phyloP scores from a whole-genome alignment of 2,888 invertebrate species.

The Campaea margaritaria region DNA sequence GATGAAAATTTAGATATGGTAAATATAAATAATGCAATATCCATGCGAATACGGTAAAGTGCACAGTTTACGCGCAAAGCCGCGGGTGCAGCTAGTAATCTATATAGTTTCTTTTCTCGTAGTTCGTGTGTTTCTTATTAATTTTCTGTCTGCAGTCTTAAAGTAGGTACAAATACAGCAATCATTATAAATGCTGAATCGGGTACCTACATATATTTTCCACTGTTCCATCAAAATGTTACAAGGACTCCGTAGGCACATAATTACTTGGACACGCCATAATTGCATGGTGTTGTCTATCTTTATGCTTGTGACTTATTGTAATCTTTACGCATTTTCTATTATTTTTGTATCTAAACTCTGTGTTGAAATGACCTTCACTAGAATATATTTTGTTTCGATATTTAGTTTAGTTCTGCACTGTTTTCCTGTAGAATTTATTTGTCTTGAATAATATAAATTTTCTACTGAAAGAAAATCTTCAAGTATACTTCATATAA shows the following conservation, averaged over 20 bases:
- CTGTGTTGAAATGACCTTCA: too few relatives aligned
- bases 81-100: not conserved
- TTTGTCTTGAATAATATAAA: too few relatives aligned
- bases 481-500: too few relatives aligned
- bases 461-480: too few relatives aligned
- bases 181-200: conserved; percentile 47
- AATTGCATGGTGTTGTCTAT: conserved; percentile 42
- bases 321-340: conserved; percentile 4
- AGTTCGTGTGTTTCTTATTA: not conserved
- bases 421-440: too few relatives aligned
- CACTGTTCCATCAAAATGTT: conserved; percentile 61
- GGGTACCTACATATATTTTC: conserved; percentile 43
- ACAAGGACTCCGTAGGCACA: conserved; percentile 62
- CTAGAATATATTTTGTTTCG: too few relatives aligned
- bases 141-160: conserved; percentile 8
- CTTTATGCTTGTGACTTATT: conserved; percentile 15
- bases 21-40: too few relatives aligned
- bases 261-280: conserved; percentile 57
- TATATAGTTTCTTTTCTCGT: not conserved
- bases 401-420: too few relatives aligned
- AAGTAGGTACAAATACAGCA: conserved; percentile 39
- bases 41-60: too few relatives aligned
- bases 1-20: too few relatives aligned
- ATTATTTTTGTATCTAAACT: not conserved
- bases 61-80: too few relatives aligned